Percentiles rank a stretch among this genome's conserved stretches.
These are phyloP conservation scores for Malurus alboscapulatus DNA, from an alignment of 2,113 vertebrate species.

Conservation along the genomic window DNA sequence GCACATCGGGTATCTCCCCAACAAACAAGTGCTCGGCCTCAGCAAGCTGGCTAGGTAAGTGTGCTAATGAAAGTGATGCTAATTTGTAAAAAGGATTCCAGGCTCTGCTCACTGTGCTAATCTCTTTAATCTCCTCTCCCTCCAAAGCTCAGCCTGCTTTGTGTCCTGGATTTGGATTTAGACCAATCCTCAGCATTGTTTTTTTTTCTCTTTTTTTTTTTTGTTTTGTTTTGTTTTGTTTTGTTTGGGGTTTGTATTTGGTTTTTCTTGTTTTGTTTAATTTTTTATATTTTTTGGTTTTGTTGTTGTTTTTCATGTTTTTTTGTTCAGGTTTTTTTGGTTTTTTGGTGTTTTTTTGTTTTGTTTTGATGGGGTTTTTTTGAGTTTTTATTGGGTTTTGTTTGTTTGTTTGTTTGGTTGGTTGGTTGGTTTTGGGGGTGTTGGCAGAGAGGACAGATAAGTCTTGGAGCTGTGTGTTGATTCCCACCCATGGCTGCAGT, in stretches of 20 bases:
- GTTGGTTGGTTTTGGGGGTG: too few species aligned
- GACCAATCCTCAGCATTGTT: background rate
- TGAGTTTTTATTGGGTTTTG: too few species aligned
- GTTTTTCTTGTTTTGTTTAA: too few species aligned
- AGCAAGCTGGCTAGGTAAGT: constrained; percentile 97
- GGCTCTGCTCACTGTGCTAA: constrained; percentile 9
- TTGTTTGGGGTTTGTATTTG: background rate
- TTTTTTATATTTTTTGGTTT: too few species aligned
- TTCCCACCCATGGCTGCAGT: background rate
- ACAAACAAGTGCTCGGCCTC: constrained; percentile 97
- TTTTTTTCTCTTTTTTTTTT: background rate
- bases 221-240: background rate
- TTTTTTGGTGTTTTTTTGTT: background rate
- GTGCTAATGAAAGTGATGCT: constrained; percentile 15
- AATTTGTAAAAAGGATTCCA: constrained; percentile 29
- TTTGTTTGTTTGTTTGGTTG: too few species aligned
- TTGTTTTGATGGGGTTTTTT: background rate
- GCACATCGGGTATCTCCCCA: constrained; percentile 96
- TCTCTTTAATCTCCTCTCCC: constrained; percentile 22
- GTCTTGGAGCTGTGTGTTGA: background rate
- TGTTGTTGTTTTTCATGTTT: too few species aligned
- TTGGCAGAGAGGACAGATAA: background rate
- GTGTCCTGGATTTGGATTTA: constrained; percentile 34
- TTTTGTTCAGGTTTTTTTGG: background rate
- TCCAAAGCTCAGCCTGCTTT: background rate